Conservation (phyloP, 1,140 invertebrate species). For the Brachionus asplanchnoidis region DNA sequence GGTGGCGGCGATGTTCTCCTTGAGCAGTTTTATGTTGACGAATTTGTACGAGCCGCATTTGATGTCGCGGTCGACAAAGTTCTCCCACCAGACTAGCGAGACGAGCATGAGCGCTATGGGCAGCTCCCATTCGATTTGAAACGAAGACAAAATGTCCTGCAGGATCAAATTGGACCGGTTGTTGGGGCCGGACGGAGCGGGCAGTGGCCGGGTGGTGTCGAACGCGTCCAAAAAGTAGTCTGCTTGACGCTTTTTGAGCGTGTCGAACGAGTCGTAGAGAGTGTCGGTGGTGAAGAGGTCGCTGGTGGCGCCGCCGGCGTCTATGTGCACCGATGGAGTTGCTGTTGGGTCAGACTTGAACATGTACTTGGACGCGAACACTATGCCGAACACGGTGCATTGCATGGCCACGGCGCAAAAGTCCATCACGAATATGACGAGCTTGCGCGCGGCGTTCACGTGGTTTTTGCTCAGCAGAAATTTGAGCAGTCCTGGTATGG, state of each 20-base stretch:
- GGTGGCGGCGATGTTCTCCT: slow-evolving; percentile 29
- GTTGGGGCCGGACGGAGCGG: neutral
- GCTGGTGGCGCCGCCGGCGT: neutral
- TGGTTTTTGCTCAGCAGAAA: slow-evolving; percentile 44
- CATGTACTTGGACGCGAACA: slow-evolving; percentile 40
- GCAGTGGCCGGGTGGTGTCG: neutral
- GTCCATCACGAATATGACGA: slow-evolving; percentile 32
- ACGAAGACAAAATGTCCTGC: slow-evolving; percentile 37
- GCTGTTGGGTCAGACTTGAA: neutral
- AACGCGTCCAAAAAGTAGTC: neutral
- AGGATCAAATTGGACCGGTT: neutral
- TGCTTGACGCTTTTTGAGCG: neutral
- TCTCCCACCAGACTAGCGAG: slow-evolving; percentile 93
- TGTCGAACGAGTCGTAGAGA: neutral
- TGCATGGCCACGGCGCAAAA: slow-evolving; percentile 41
- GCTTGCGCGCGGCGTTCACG: neutral
- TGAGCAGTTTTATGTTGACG: slow-evolving; percentile 44
- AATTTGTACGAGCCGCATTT: slow-evolving; percentile 44
- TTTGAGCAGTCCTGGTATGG: slow-evolving; percentile 69
- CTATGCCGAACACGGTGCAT: slow-evolving; percentile 37
- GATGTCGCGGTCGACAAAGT: slow-evolving; percentile 71
- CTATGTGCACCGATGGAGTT: neutral
- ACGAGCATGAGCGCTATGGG: slow-evolving; percentile 75
- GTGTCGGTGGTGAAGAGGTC: neutral
- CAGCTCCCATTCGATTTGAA: slow-evolving; percentile 62